These are phyloP conservation scores for Pholis gunnellus DNA, from an alignment of 2,113 vertebrate species.

Conservation along the genomic window DNA sequence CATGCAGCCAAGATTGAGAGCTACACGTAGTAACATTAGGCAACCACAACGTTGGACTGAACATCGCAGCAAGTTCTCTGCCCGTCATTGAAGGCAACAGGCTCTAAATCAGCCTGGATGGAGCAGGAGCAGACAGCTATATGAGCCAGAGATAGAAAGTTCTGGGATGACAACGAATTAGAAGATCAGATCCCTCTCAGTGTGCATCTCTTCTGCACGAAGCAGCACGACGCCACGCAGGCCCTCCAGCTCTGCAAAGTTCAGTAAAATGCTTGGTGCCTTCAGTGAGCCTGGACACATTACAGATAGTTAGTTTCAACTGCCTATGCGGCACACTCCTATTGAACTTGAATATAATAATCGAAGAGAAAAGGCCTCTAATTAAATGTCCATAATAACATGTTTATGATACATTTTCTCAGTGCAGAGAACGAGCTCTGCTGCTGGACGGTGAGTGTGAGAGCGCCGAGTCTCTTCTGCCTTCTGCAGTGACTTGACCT, in stretches of 20 bases:
- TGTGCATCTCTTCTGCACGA: background rate
- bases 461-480: slow-evolving; percentile 8
- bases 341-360: background rate
- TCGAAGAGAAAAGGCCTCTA: background rate
- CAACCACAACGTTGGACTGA: background rate
- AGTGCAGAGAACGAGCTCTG: background rate
- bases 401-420: background rate
- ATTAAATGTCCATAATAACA: background rate
- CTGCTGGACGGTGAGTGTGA: background rate
- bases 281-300: background rate
- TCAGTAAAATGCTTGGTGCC: too few species aligned
- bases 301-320: background rate
- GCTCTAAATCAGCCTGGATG: slow-evolving; percentile 39
- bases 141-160: slow-evolving; percentile 32
- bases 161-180: slow-evolving; percentile 32
- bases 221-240: background rate
- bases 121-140: slow-evolving; percentile 44
- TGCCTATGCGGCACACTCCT: background rate
- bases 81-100: background rate
- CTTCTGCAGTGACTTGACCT: slow-evolving; percentile 21
- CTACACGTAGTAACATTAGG: slow-evolving; percentile 4
- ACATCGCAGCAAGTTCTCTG: slow-evolving; percentile 1
- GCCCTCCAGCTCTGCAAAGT: background rate
- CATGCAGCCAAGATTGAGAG: slow-evolving; percentile 7
- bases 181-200: slow-evolving; percentile 42